Percentiles rank a stretch among this genome's conserved stretches.
Evolutionary conservation across 2,888 invertebrate species (phyloP).

Genomic region (Drosophila testacea): DNA sequence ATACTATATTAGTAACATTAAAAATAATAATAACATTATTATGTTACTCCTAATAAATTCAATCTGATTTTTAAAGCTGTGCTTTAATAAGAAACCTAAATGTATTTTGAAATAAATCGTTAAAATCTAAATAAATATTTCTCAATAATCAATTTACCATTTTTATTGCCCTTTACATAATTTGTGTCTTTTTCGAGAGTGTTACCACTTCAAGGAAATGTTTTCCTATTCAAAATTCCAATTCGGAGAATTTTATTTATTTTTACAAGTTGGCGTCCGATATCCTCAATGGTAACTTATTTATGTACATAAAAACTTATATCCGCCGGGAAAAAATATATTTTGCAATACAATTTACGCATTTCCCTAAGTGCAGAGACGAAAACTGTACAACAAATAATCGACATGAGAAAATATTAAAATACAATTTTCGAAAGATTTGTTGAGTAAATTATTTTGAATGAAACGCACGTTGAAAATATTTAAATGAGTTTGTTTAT

Average conservation of each 20-base stretch:
- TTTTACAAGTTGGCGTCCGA: slow-evolving; percentile 39
- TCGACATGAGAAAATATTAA: slow-evolving; percentile 62
- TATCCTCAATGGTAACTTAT: slow-evolving; percentile 55
- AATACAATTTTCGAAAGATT: slow-evolving; percentile 46
- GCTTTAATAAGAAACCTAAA: neutral
- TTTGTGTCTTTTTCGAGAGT: neutral
- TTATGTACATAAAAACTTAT: slow-evolving; percentile 31
- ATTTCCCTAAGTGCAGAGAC: slow-evolving; percentile 53
- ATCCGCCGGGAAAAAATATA: slow-evolving; percentile 63
- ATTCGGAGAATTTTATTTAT: slow-evolving; percentile 56
- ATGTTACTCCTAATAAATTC: too few species aligned
- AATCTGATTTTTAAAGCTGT: neutral
- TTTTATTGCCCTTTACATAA: neutral
- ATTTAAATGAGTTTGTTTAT: slow-evolving; percentile 79
- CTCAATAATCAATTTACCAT: neutral
- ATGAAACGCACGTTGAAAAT: slow-evolving; percentile 71
- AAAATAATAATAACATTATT: too few species aligned
- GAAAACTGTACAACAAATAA: slow-evolving; percentile 36
- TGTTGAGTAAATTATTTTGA: slow-evolving; percentile 71
- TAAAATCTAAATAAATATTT: neutral
- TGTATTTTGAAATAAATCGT: neutral
- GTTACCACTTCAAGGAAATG: neutral
- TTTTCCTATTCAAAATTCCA: slow-evolving; percentile 1
- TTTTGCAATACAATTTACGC: slow-evolving; percentile 63
- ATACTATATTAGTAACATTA: too few species aligned